Percentiles rank a stretch among this genome's conserved stretches.
Evolutionary conservation across 1,140 invertebrate species (phyloP).

Genomic region (Scaptomyza hsui): DNA sequence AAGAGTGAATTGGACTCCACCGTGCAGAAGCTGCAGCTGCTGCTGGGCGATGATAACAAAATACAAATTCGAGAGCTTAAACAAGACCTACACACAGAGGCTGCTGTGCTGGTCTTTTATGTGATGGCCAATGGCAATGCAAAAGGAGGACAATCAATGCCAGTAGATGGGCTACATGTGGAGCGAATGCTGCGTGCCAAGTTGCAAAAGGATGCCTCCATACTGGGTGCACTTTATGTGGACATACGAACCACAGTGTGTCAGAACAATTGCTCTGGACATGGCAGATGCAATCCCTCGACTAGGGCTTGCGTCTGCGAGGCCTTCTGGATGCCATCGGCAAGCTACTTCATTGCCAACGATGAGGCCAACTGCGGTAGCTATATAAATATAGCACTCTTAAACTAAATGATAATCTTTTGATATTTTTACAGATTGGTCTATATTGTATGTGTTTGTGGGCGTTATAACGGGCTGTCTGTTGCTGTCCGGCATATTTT

Average conservation of each 20-base stretch:
- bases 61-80: constrained; percentile 87
- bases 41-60: constrained; percentile 89
- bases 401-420: not conserved
- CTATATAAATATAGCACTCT: not conserved
- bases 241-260: constrained; percentile 93
- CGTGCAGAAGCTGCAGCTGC: constrained; percentile 84
- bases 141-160: constrained; percentile 83
- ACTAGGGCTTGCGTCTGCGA: constrained; percentile 95
- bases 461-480: constrained; percentile 88
- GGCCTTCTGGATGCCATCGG: constrained; percentile 97
- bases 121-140: constrained; percentile 81
- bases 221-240: constrained; percentile 90
- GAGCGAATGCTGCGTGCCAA: constrained; percentile 88
- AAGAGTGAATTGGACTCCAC: constrained; percentile 85
- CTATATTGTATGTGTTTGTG: constrained; percentile 93
- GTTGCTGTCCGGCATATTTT: constrained; percentile 87
- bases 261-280: constrained; percentile 96
- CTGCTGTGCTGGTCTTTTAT: constrained; percentile 87
- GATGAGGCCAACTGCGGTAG: constrained; percentile 86
- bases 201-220: constrained; percentile 88
- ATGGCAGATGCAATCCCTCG: constrained; percentile 94
- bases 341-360: constrained; percentile 84
- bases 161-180: constrained; percentile 86
- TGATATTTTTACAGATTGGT: constrained; percentile 89
- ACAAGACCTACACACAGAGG: constrained; percentile 87